These are phyloP conservation scores for Drosophila hawaiiensis DNA, from an alignment of 2,888 invertebrate species.

Conservation along the genomic window DNA sequence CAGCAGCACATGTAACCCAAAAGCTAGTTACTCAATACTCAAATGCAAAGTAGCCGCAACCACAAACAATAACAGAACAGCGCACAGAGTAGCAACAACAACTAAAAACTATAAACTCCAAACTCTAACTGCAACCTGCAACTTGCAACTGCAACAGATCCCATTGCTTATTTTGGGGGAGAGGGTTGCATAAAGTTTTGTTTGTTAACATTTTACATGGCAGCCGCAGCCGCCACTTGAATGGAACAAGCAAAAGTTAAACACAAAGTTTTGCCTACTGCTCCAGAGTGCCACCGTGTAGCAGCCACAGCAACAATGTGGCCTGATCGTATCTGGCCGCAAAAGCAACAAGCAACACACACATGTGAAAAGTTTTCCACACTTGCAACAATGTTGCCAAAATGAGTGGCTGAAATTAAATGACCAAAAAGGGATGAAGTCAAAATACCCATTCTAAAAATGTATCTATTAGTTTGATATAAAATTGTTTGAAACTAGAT, in stretches of 20 bases:
- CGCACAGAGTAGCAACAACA: constrained; percentile 25
- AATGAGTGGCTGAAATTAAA: constrained; percentile 8
- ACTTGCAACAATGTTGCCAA: constrained; percentile 47
- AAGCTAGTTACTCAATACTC: constrained; percentile 14
- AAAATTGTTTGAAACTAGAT: not conserved
- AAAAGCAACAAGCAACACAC: constrained; percentile 25
- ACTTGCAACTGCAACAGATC: constrained; percentile 36
- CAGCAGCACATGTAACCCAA: constrained; percentile 43
- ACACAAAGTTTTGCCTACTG: constrained; percentile 64
- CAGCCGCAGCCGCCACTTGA: constrained; percentile 61
- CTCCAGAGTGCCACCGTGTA: constrained; percentile 24
- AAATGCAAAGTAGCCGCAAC: constrained; percentile 25
- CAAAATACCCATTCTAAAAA: not conserved
- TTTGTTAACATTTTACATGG: constrained; percentile 67
- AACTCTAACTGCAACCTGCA: constrained; percentile 21
- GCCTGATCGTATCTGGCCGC: constrained; percentile 35
- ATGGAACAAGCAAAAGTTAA: constrained; percentile 75
- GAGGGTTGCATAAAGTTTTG: constrained; percentile 60
- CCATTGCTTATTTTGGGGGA: constrained; percentile 28
- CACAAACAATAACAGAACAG: constrained; percentile 56
- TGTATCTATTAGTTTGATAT: not conserved
- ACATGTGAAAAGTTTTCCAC: constrained; percentile 35
- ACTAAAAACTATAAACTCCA: constrained; percentile 10
- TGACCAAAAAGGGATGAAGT: constrained; percentile 23
- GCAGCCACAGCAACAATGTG: constrained; percentile 49